Evolutionary conservation across 2,797 vertebrate species (phyloP).

Genomic region (Austrolebias charrua): DNA sequence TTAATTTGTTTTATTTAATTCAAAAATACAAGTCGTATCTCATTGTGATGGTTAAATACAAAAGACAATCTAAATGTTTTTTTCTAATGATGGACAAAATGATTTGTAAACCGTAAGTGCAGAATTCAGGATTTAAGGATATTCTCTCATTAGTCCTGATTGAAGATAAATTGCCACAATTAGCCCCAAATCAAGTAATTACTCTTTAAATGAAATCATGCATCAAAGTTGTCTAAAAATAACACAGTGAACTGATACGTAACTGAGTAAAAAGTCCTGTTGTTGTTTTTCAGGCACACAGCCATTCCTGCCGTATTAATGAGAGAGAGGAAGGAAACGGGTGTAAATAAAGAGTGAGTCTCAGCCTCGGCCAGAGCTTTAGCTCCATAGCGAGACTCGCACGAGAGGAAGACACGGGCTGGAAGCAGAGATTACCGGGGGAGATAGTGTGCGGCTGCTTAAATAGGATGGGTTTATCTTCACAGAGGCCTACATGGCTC

Average conservation of each 20-base stretch:
- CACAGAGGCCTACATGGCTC: constrained; percentile 59
- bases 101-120: too few relatives aligned
- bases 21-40: too few relatives aligned
- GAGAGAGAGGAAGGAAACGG: background rate
- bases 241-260: too few relatives aligned
- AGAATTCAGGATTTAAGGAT: too few relatives aligned
- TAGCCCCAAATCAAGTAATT: too few relatives aligned
- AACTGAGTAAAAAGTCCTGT: background rate
- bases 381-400: constrained; percentile 55
- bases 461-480: constrained; percentile 77
- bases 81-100: too few relatives aligned
- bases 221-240: too few relatives aligned
- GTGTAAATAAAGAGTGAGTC: constrained; percentile 48
- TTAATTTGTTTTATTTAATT: too few relatives aligned
- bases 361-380: constrained; percentile 53
- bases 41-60: too few relatives aligned
- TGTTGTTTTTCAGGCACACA: constrained; percentile 39
- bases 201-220: background rate
- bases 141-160: background rate
- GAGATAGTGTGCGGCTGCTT: constrained; percentile 71
- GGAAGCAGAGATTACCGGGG: constrained; percentile 72
- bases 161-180: background rate
- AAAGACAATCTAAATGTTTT: too few relatives aligned
- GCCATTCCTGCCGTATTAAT: background rate
- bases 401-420: constrained; percentile 55